Base-by-base conservation (phyloP, 2,113 vertebrate genomes). In the Pyxicephalus adspersus region DNA sequence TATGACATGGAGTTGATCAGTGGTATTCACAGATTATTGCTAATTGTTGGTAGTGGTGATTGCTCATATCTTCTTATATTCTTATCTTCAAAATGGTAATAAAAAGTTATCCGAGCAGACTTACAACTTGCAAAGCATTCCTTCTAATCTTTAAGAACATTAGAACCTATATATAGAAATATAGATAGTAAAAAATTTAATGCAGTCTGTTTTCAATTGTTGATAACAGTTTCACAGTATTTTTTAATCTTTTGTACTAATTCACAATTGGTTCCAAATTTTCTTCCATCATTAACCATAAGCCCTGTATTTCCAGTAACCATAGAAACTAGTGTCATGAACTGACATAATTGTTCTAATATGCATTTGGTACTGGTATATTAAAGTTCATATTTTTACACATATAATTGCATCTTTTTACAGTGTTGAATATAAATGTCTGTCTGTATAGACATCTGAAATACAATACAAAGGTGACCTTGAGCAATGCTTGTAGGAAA, bases 281-380 rank as follows among this genome's bases (percentile, higher is more conserved):
- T 64, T 64, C 34, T 60, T 61, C 8, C 25, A 64, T 31, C 75
- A 31, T 52, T 64, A 77, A 64, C 26, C 31, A 19, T 20, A 65
- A 28, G 45, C 45, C 65, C 26, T 25, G 29, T 20, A 34, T 66
- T 19, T n/a, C 29, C 22, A 20, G 52, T 60, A 68, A 38, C 64
- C 28, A 67, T 57, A 64, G 52, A 18, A 25, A 68, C 77, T 52
- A 45, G 29, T 4, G 54, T 5, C 17, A 38, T 68, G 23, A n/a
- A 79, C 25, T 58, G 23, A 9, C 28, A 67, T 60, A 57, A 77
- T 67, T 79, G 52, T 77, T 22, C 23, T 45, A 58, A 60, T 45
- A 79, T 60, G 64, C 45, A 68, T 78, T 23, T 58, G 50, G 45
- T 67, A 57, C 22, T 7, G 13, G 8, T 23, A 20, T 31, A 58